phyloP scores from a whole-genome alignment of 1,140 invertebrate species.

The Tetragonula clypearis region DNA sequence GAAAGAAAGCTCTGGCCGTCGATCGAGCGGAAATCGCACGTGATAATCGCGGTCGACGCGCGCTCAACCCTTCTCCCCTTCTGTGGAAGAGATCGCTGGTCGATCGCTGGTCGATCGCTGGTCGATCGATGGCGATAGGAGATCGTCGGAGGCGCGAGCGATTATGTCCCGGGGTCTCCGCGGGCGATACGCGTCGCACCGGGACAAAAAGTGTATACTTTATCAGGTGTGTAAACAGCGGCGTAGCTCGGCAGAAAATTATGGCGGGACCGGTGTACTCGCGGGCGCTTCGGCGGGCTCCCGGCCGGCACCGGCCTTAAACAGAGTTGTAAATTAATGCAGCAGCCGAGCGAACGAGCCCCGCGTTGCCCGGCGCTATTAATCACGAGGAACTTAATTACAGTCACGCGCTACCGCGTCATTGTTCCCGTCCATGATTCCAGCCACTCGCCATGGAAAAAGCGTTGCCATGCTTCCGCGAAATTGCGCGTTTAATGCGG shows the following conservation, averaged over 20 bases:
- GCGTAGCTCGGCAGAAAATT: slow-evolving; percentile 41
- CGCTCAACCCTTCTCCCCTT: too few relatives aligned
- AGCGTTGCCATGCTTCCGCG: neutral
- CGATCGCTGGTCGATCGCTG: neutral
- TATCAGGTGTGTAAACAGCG: slow-evolving; percentile 49
- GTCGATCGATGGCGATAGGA: neutral
- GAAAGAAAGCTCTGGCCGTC: neutral
- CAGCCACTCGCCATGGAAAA: neutral
- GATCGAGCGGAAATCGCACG: neutral
- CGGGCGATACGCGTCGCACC: slow-evolving; percentile 4
- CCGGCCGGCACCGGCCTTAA: slow-evolving; percentile 33
- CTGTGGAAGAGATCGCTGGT: neutral
- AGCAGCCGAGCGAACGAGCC: slow-evolving; percentile 32
- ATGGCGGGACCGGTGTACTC: slow-evolving; percentile 36
- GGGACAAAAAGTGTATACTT: slow-evolving; percentile 20
- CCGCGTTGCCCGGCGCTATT: slow-evolving; percentile 40
- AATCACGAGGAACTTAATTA: slow-evolving; percentile 59
- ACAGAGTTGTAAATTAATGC: slow-evolving; percentile 58
- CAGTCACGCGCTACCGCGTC: slow-evolving; percentile 54
- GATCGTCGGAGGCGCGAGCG: neutral
- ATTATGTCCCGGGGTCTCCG: neutral
- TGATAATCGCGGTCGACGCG: neutral
- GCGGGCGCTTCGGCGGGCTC: slow-evolving; percentile 13
- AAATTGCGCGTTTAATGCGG: neutral
- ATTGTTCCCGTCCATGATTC: slow-evolving; percentile 49